Evolutionary conservation across 2,888 invertebrate species (phyloP).

Genomic region (Poecilobothrus nobilitatus): DNA sequence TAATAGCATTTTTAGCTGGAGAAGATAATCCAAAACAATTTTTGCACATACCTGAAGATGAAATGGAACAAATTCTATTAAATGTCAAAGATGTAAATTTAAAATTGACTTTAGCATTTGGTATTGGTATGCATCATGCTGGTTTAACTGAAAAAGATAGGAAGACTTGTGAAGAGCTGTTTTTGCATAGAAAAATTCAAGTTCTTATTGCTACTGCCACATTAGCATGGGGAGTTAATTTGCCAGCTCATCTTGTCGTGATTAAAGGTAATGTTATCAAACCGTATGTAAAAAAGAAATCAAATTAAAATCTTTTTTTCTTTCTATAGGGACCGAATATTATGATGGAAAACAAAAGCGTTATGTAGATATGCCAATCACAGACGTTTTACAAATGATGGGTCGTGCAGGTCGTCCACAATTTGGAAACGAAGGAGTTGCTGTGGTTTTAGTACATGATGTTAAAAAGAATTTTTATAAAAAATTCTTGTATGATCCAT

Average conservation of each 20-base stretch:
- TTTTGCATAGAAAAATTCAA: slow-evolving; percentile 92
- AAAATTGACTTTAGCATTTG: slow-evolving; percentile 88
- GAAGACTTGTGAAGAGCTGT: slow-evolving; percentile 84
- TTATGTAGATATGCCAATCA: slow-evolving; percentile 99
- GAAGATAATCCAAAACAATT: slow-evolving; percentile 93
- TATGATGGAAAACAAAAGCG: slow-evolving; percentile 93
- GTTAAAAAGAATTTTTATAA: slow-evolving; percentile 98
- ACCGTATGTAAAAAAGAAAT: too few relatives aligned
- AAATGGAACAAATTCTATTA: slow-evolving; percentile 70
- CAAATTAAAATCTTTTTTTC: neutral
- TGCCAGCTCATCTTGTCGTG: slow-evolving; percentile 96
- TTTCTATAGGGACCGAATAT: slow-evolving; percentile 66
- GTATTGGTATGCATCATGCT: slow-evolving; percentile 98
- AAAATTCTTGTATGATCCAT: slow-evolving; percentile 97
- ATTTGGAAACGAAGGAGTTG: slow-evolving; percentile 87
- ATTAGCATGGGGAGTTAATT: slow-evolving; percentile 98
- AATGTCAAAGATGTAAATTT: slow-evolving; percentile 79
- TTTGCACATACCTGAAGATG: slow-evolving; percentile 75
- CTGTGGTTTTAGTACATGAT: slow-evolving; percentile 86
- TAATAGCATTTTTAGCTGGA: slow-evolving; percentile 82
- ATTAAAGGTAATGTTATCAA: slow-evolving; percentile 68
- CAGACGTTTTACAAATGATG: slow-evolving; percentile 99
- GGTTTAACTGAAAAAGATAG: slow-evolving; percentile 91
- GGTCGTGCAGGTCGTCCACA: slow-evolving; percentile 97
- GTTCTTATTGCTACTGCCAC: slow-evolving; percentile 95